Evolutionary conservation across 2,113 vertebrate genomes (phyloP), one percentile per base, ranked within the genome.

Genomic region (Phylloscopus trochilus): DNA sequence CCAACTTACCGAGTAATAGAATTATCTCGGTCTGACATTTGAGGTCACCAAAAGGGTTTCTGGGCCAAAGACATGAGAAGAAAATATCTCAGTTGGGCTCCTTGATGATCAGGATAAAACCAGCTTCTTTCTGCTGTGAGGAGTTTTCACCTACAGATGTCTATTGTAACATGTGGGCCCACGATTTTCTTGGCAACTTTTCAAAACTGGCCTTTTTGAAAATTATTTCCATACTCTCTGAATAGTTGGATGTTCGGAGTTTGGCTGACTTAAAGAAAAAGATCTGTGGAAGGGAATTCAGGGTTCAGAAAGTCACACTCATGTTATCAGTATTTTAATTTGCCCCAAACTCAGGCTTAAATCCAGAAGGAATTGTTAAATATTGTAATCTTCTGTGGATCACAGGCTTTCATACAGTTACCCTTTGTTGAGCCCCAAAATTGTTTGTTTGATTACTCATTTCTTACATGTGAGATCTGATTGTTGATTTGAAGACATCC

Each of bases 401-500:
- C 89, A 90, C 47, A 93, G 72, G 22, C 43, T 89, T 86, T 63
- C 55, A 78, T 47, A 62, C 7, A 90, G 35, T 41, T 89, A 59
- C 52, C 13, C 86, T 86, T 77, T 83, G 83, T 4, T 70, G 56
- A 67, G 52, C 20, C 44, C 8, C 47, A 3, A 13, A 81, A 94
- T 75, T 39, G 3, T 88, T 92, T 94, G 67, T 69, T 87, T 93
- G 68, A 78, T 95, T 94, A 74, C 68, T 89, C 47, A 89, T 93
- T 81, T 90, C 76, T 88, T 95, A 79, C 76, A 56, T 74, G 64
- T 72, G 86, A 93, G 80, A 72, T 83, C 66, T 89, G 52, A 92
- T 75, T 92, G 86, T 75, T 90, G 88, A 77, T 88, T 90, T 97
- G 96, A 95, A 94, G 83, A 87, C 56, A 89, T 93, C 73, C 95